Percentiles rank a stretch among this genome's conserved stretches.
These are phyloP conservation scores for Mirounga angustirostris DNA, from an alignment of 2,113 vertebrate genomes.

Conservation along the genomic window DNA sequence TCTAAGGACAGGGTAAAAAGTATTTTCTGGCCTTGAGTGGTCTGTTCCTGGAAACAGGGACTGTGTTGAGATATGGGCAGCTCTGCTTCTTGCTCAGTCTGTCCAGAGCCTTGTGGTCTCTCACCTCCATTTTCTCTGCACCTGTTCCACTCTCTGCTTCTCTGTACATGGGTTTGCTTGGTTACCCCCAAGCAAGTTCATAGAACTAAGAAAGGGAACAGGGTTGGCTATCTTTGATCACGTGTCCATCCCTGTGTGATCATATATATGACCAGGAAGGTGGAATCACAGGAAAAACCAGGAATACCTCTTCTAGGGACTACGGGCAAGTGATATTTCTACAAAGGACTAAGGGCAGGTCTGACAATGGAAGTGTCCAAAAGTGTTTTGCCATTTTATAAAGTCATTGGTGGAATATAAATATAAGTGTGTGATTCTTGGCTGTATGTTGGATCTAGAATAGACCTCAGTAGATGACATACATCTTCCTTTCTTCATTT, in stretches of 20 bases:
- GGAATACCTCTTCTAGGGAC: not conserved
- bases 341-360: not conserved
- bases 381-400: not conserved
- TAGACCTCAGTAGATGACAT: not conserved
- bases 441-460: not conserved
- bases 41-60: not conserved
- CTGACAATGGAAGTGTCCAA: not conserved
- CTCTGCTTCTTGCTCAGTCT: not conserved
- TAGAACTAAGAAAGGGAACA: not conserved
- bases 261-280: not conserved
- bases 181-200: not conserved
- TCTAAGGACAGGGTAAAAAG: not conserved
- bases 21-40: not conserved
- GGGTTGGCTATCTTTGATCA: not conserved
- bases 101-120: not conserved
- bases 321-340: not conserved
- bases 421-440: not conserved
- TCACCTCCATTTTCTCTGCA: not conserved
- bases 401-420: not conserved
- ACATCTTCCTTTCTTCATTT: not conserved
- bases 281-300: not conserved
- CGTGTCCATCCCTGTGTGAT: not conserved
- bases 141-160: not conserved
- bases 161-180: fast-evolving
- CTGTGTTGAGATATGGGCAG: fast-evolving